Evolutionary conservation across 2,888 invertebrate species (phyloP).

Genomic region (Leucophenga montana): DNA sequence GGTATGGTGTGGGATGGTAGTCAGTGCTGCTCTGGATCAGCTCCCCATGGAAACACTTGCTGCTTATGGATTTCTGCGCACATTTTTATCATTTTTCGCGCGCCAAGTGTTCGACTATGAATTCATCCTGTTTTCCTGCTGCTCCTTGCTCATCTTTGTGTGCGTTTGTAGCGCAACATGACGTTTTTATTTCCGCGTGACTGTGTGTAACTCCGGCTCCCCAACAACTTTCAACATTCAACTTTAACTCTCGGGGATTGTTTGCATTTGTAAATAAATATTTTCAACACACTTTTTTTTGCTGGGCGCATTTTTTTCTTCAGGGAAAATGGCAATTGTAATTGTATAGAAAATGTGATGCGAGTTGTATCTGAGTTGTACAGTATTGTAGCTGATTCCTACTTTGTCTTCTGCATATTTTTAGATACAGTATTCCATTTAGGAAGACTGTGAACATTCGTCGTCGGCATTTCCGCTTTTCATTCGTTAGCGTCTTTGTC

Average conservation of each 20-base stretch:
- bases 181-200: slow-evolving; percentile 49
- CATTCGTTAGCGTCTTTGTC: neutral
- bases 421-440: neutral
- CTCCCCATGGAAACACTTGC: slow-evolving; percentile 51
- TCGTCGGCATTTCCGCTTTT: slow-evolving; percentile 10
- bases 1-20: neutral
- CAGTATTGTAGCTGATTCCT: slow-evolving; percentile 27
- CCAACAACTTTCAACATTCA: slow-evolving; percentile 5
- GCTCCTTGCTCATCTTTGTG: neutral
- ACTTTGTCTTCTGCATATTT: slow-evolving; percentile 47
- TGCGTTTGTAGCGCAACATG: slow-evolving; percentile 41
- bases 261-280: slow-evolving; percentile 55
- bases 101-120: slow-evolving; percentile 45
- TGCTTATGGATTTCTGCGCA: slow-evolving; percentile 51
- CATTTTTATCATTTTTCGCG: slow-evolving; percentile 35
- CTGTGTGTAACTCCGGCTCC: too few species aligned
- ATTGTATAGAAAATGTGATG: slow-evolving; percentile 17
- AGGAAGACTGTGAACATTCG: too few species aligned
- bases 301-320: slow-evolving; percentile 20
- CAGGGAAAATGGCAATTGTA: slow-evolving; percentile 9
- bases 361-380: slow-evolving; percentile 40
- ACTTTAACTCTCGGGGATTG: slow-evolving; percentile 40
- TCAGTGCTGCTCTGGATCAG: neutral
- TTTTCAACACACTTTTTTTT: slow-evolving; percentile 46
- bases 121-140: neutral